Evolutionary conservation across 2,797 vertebrate species (phyloP).

Genomic region (Somateria mollissima): DNA sequence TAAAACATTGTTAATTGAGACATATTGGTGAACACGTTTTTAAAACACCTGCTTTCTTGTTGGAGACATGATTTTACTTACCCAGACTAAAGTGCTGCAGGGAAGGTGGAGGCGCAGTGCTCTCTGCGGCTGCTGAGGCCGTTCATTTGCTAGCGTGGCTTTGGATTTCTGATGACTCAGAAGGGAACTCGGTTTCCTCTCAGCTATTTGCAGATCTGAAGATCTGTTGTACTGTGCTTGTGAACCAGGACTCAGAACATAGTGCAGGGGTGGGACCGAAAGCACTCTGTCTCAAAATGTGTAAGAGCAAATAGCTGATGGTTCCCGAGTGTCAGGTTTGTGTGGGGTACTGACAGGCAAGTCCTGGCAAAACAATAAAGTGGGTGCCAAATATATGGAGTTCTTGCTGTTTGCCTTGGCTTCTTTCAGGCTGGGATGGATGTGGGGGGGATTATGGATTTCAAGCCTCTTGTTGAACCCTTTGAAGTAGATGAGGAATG

Average conservation of each 20-base stretch:
- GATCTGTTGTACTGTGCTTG: not conserved
- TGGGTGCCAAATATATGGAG: not conserved
- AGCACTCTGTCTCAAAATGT: not conserved
- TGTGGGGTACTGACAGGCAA: not conserved
- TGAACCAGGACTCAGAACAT: not conserved
- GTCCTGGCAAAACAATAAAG: not conserved
- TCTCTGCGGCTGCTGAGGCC: not conserved
- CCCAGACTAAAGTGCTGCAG: not conserved
- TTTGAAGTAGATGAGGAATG: not conserved
- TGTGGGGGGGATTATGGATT: not conserved
- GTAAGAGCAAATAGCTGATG: not conserved
- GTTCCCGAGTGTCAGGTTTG: not conserved
- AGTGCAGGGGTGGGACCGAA: not conserved
- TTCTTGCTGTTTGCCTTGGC: not conserved
- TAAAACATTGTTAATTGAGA: not conserved
- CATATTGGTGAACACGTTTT: not conserved
- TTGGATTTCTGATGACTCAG: constrained; percentile 7
- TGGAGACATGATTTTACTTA: not conserved
- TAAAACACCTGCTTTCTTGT: not conserved
- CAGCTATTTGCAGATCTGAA: constrained; percentile 12
- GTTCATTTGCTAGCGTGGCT: not conserved
- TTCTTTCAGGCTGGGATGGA: not conserved
- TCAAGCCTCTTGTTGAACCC: not conserved
- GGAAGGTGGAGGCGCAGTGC: not conserved
- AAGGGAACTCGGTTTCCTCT: not conserved